Evolutionary conservation across 2,797 vertebrate species (phyloP).

Genomic region (Steatocranus sp.): DNA sequence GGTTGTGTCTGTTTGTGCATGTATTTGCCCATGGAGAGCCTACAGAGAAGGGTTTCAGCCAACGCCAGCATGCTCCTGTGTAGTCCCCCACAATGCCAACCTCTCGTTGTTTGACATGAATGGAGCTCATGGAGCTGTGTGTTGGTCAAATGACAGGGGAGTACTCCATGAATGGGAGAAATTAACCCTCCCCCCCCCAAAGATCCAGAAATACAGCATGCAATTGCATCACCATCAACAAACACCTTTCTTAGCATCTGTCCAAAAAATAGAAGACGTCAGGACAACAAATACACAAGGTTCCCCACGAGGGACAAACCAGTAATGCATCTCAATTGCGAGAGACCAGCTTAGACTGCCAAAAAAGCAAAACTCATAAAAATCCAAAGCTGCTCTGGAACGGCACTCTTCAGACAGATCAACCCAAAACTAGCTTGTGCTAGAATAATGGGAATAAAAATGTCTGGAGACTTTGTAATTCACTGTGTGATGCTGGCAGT

Average conservation of each 20-base stretch:
- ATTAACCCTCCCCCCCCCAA: neutral
- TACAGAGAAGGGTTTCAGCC: neutral
- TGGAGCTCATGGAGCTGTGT: neutral
- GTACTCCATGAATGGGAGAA: neutral
- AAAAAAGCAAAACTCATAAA: neutral
- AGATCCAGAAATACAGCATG: neutral
- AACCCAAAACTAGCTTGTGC: neutral
- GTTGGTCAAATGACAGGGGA: neutral
- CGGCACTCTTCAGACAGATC: rapidly evolving
- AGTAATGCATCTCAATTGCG: rapidly evolving
- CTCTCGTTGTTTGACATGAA: neutral
- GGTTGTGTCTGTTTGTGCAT: neutral
- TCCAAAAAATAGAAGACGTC: neutral
- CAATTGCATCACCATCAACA: neutral
- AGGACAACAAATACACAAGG: neutral
- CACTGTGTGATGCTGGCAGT: neutral
- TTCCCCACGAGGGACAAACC: neutral
- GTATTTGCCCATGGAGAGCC: neutral
- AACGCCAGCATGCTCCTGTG: rapidly evolving
- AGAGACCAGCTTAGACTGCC: rapidly evolving
- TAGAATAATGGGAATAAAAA: neutral
- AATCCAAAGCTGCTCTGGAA: neutral
- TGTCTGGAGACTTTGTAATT: neutral
- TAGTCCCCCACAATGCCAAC: neutral
- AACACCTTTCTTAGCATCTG: neutral